A percentile compares a stretch with the other conserved stretches of the same genome.
phyloP scores from a whole-genome alignment of 2,797 vertebrate species.

The Cuniculus paca region DNA sequence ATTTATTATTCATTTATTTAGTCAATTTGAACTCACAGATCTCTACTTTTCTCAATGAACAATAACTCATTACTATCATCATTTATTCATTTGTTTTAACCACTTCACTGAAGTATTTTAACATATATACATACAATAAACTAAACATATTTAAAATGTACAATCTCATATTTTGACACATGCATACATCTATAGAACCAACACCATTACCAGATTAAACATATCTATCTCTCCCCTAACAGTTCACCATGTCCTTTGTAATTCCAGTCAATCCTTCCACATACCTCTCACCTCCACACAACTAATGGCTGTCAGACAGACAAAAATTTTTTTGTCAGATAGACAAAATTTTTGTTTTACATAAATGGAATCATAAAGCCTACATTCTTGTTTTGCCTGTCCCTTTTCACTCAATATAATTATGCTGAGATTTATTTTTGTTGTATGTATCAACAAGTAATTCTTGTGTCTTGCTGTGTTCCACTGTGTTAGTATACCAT shows the following conservation, averaged over 20 bases:
- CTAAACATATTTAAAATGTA: background rate
- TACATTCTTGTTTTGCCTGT: background rate
- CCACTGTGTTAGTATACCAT: background rate
- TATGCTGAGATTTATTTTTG: background rate
- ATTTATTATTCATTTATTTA: background rate
- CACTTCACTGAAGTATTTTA: background rate
- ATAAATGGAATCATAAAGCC: background rate
- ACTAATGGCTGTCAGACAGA: background rate
- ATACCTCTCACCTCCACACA: background rate
- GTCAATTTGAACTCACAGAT: background rate
- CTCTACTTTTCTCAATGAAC: background rate
- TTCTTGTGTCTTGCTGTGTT: background rate
- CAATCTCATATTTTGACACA: background rate
- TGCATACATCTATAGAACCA: background rate
- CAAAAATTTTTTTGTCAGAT: background rate
- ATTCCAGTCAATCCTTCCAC: background rate
- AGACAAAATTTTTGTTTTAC: constrained; percentile 3
- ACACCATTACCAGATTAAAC: background rate
- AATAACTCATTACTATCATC: background rate
- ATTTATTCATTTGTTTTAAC: background rate
- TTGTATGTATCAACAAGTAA: background rate
- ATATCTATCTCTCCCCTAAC: background rate
- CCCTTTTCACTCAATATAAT: background rate
- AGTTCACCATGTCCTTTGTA: background rate
- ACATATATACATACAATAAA: background rate